Base-by-base conservation (phyloP, 1,140 invertebrate genomes). In the Eciton burchellii region DNA sequence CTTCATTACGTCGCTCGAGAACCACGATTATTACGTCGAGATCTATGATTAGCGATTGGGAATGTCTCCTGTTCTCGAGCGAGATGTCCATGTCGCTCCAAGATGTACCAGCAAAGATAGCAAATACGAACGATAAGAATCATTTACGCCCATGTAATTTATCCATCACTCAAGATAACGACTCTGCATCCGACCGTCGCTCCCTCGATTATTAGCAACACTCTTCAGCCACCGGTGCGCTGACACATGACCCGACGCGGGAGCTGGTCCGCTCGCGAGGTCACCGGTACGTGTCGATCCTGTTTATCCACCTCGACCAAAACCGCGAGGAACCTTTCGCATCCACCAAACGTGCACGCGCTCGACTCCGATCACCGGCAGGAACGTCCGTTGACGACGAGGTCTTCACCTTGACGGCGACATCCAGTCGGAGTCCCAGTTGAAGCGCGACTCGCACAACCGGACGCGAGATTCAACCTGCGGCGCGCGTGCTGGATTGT, bases 211-310 rank as follows among this genome's bases (percentile, higher is more conserved):
- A 89, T 91, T 88, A 84, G 71, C 41, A 35, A 81, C 57, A 68
- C 54, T 81, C 59, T 63, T 45, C 76, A 54, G 9, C 71, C 47
- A 26, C 71, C 89, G 88, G 89, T 90, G 89, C 76, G 85, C 87
- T 87, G 90, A 89, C 90, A 86, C 79, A 85, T 86, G 90, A 91
- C 87, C 84, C 81, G n/a, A 56, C 57, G 73, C 62, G 81, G 45
- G 14, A 70, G 24, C 63, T 41, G 35, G 60, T 62, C 45, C 12
- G 29, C 43, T 8, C 52, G 21, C 45, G 66, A 81, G 65, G 59
- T 56, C 66, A 52, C 41, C 12, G 56, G 83, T 86, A 60, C 85
- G 85, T 86, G 85, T 79, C 84, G 65, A 77, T 85, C 84, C 57
- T 19, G 84, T 85, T 85, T 49, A 85, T 82, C 84, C 47, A 21